phyloP scores from a whole-genome alignment of 2,888 invertebrate genomes.

The Pheosia gnoma region DNA sequence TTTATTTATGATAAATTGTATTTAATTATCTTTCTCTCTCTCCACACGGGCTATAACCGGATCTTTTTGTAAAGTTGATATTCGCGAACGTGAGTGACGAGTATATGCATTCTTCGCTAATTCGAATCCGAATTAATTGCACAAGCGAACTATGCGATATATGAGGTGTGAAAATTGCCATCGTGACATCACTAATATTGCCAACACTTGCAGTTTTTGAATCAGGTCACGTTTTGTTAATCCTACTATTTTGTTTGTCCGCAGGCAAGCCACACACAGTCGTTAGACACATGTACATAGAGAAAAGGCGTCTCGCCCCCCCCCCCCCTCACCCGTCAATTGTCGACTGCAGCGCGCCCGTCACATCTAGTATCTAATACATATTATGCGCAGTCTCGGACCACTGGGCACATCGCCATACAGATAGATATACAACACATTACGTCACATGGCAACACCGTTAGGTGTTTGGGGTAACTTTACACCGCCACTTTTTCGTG shows the following conservation, averaged over 20 bases:
- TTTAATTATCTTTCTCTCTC: too few species aligned
- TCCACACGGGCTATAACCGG: too few species aligned
- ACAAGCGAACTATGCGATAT: too few species aligned
- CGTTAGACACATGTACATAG: constrained; percentile 66
- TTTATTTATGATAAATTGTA: too few species aligned
- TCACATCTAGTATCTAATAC: not conserved
- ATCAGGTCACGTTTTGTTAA: too few species aligned
- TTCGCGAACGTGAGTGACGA: too few species aligned
- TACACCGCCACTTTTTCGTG: not conserved
- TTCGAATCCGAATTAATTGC: too few species aligned
- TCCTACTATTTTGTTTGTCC: constrained; percentile 12
- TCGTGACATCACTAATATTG: too few species aligned
- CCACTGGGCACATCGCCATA: not conserved
- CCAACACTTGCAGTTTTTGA: too few species aligned
- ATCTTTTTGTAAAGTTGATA: too few species aligned
- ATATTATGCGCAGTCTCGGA: constrained; percentile 2
- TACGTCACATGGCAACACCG: not conserved
- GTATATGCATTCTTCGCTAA: too few species aligned
- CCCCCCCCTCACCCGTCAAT: constrained; percentile 36
- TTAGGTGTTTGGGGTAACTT: not conserved
- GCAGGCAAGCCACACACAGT: constrained; percentile 51
- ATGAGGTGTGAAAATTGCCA: too few species aligned
- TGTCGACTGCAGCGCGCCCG: constrained; percentile 22
- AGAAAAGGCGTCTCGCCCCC: constrained; percentile 33
- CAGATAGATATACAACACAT: constrained; percentile 2